Base-by-base conservation (phyloP, 2,797 vertebrate genomes). In the Moxostoma hubbsi region DNA sequence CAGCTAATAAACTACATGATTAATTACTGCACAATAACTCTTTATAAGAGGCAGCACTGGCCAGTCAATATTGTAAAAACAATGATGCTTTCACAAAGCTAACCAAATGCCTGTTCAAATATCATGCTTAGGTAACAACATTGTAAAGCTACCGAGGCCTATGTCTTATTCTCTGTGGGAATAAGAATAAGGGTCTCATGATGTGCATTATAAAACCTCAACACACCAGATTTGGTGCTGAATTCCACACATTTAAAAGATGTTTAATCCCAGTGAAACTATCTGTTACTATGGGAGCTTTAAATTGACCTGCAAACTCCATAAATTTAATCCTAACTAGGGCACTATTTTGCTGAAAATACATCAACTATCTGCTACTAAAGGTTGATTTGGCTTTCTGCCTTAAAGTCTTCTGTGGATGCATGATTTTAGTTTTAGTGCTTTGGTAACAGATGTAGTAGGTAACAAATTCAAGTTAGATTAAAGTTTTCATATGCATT, bases 1-100 rank as follows among this genome's bases (percentile, higher is more conserved):
- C 51, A 66, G 51, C 57, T 16, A 51, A 75, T 81, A 51, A 67
- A 73, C 61, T 13, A 57, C 18, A 79, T 79, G 55, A 82, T 57
- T 54, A 67, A 82, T 73, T 59, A 59, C 75, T 45, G 24, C 24
- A 51, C 65, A 59, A 78, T 49, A 65, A 53, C 46, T 58, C 4
- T 57, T 58, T 15, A 67, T 76, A 51, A 50, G 8, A 53, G 45
- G 36, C 69, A 51, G 66, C 18, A 55, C 63, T 71, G 47, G 54
- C 15, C 9, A 65, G 47, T n/a, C 43, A 75, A 65, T 81, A 64
- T 46, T 5, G 49, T 50, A 53, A 58, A 68, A n/a, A 82, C 68
- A 82, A 68, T 55, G 49, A 74, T 73, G 77, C 61, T 9, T 65
- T 79, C 51, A 71, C 8, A 36, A 57, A 61, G 9, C 43, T 50